phyloP scores from a whole-genome alignment of 2,797 vertebrate species.

The Apogon talboti region DNA sequence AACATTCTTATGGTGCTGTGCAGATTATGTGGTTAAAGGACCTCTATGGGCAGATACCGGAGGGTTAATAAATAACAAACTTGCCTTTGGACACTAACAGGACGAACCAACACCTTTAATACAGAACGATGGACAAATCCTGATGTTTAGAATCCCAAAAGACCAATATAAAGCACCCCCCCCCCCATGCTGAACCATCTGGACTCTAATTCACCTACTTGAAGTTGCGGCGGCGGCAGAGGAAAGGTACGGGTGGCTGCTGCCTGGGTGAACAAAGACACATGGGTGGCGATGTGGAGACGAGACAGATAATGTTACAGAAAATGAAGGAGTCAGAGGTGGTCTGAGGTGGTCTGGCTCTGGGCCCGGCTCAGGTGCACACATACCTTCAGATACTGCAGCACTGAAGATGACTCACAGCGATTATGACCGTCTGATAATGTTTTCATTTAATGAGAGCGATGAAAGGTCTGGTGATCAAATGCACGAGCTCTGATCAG shows the following conservation, averaged over 20 bases:
- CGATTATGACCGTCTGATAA: slow-evolving; percentile 50
- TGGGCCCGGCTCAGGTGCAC: slow-evolving; percentile 55
- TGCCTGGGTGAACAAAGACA: slow-evolving; percentile 83
- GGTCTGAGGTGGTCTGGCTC: too few relatives aligned
- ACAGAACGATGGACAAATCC: slow-evolving; percentile 20
- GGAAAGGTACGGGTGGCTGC: slow-evolving; percentile 88
- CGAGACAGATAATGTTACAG: slow-evolving; percentile 67
- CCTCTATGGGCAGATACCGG: neutral
- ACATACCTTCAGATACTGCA: slow-evolving; percentile 71
- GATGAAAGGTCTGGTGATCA: slow-evolving; percentile 60
- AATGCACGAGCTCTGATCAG: slow-evolving; percentile 15
- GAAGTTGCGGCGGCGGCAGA: slow-evolving; percentile 84
- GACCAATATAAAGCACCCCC: slow-evolving; percentile 21
- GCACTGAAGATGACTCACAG: slow-evolving; percentile 54
- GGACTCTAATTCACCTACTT: slow-evolving; percentile 85
- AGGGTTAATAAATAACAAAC: slow-evolving; percentile 17
- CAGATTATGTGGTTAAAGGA: too few relatives aligned
- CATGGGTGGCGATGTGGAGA: slow-evolving; percentile 56
- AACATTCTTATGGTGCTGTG: too few relatives aligned
- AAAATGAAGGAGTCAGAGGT: slow-evolving; percentile 60
- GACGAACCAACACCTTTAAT: neutral
- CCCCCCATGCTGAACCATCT: slow-evolving; percentile 1
- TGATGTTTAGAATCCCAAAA: slow-evolving; percentile 20
- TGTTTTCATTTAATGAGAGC: slow-evolving; percentile 61
- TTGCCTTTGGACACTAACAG: too few relatives aligned